phyloP scores from a whole-genome alignment of 2,113 vertebrate species.

The Callocephalon fimbriatum region DNA sequence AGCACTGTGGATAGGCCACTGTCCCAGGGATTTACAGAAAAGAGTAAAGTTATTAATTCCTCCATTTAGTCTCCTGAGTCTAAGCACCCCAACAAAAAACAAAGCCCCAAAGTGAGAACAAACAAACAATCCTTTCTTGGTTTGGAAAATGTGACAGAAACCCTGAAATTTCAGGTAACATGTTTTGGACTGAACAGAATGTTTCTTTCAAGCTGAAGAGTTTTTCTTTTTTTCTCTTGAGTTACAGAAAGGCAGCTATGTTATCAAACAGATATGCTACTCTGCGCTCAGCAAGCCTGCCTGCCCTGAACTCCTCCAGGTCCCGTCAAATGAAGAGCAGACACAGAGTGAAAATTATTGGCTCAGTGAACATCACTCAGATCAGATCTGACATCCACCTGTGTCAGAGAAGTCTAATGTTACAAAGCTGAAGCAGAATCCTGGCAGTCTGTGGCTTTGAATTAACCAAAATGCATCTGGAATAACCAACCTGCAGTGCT shows the following conservation, averaged over 20 bases:
- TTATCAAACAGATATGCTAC: constrained; percentile 35
- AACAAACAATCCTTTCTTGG: background rate
- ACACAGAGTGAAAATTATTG: constrained; percentile 20
- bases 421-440: background rate
- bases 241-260: background rate
- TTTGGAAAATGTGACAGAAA: background rate
- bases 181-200: background rate
- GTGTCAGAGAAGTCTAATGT: background rate
- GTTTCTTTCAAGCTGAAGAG: background rate
- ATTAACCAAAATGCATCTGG: constrained; percentile 22
- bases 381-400: constrained; percentile 31
- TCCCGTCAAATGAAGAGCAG: background rate
- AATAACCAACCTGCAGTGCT: background rate
- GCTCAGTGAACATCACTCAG: constrained; percentile 26
- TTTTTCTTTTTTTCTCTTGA: background rate
- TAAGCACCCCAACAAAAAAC: background rate
- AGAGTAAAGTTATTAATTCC: background rate
- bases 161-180: background rate
- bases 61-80: background rate
- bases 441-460: background rate
- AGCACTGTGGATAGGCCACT: background rate
- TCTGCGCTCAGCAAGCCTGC: background rate
- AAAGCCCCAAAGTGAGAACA: background rate
- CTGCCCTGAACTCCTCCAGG: constrained; percentile 21
- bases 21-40: background rate